These are phyloP conservation scores for Baccha elongata DNA, from an alignment of 2,888 invertebrate genomes.

Conservation along the genomic window DNA sequence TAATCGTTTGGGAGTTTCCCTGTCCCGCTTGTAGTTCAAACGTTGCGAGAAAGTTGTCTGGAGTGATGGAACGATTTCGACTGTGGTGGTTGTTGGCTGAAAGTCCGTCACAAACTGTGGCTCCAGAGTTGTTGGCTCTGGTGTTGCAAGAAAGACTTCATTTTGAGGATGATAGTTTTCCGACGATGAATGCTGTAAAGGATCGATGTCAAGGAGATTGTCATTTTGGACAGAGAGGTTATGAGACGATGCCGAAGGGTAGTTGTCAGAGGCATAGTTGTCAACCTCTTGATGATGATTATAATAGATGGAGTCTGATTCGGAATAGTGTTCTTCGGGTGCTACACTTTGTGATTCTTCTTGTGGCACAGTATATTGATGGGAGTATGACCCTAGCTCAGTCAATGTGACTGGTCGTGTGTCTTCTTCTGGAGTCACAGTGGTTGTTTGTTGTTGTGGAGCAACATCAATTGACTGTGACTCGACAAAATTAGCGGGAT, in stretches of 20 bases:
- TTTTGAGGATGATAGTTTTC: conserved; percentile 60
- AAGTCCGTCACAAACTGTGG: conserved; percentile 54
- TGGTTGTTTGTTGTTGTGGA: conserved; percentile 37
- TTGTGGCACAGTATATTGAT: conserved; percentile 26
- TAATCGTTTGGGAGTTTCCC: conserved; percentile 81
- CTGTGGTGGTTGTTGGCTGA: conserved; percentile 54
- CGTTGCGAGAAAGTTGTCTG: conserved; percentile 66
- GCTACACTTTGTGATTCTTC: conserved; percentile 20
- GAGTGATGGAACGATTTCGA: conserved; percentile 69
- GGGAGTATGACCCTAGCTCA: conserved; percentile 51
- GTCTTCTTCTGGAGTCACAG: conserved; percentile 23
- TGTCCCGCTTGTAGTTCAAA: conserved; percentile 71
- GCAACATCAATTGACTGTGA: conserved; percentile 82
- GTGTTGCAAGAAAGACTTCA: conserved; percentile 43
- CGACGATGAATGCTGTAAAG: conserved; percentile 56
- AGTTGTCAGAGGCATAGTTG: conserved; percentile 83
- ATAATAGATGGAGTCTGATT: conserved; percentile 81
- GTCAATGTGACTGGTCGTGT: conserved; percentile 53
- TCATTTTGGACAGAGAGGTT: conserved; percentile 72
- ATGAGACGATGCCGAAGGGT: conserved; percentile 82
- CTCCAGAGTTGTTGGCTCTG: conserved; percentile 55
- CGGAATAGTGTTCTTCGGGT: conserved; percentile 45
- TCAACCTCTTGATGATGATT: conserved; percentile 76
- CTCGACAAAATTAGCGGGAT: conserved; percentile 88
- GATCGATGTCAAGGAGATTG: conserved; percentile 63